Percentiles rank a stretch among this genome's conserved stretches.
These are phyloP conservation scores for Elymnias hypermnestra DNA, from an alignment of 1,140 invertebrate species.

Conservation along the genomic window DNA sequence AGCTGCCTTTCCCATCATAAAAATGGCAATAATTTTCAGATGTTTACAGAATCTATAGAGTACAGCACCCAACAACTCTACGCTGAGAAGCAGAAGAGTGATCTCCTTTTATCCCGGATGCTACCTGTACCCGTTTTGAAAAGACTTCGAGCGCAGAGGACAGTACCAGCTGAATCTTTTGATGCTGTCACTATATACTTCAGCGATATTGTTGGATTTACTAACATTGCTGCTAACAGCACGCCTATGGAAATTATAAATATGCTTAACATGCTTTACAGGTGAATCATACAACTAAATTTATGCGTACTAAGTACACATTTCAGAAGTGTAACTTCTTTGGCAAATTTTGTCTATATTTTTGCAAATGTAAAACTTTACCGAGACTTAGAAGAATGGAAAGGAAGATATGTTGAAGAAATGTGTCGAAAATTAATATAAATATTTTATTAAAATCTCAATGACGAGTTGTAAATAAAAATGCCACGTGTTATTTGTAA, in stretches of 20 bases:
- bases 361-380: too few species aligned
- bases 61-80: slow-evolving; percentile 84
- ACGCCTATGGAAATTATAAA: slow-evolving; percentile 83
- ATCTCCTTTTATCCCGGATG: slow-evolving; percentile 84
- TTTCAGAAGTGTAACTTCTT: too few species aligned
- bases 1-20: too few species aligned
- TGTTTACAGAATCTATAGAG: slow-evolving; percentile 84
- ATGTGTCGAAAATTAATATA: too few species aligned
- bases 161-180: slow-evolving; percentile 83
- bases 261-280: slow-evolving; percentile 68
- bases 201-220: slow-evolving; percentile 89
- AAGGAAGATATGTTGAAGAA: too few species aligned
- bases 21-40: slow-evolving; percentile 74
- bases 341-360: too few species aligned
- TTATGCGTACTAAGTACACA: too few species aligned
- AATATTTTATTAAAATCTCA: too few species aligned
- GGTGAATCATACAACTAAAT: too few species aligned
- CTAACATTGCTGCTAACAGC: slow-evolving; percentile 83
- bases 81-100: slow-evolving; percentile 85
- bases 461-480: too few species aligned
- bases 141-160: slow-evolving; percentile 79
- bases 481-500: too few species aligned
- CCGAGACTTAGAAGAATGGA: too few species aligned
- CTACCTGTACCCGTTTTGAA: slow-evolving; percentile 81
- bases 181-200: slow-evolving; percentile 87